Conservation (phyloP, 35 echinoderm and acorn worm species). For the Strongylocentrotus purpuratus region DNA sequence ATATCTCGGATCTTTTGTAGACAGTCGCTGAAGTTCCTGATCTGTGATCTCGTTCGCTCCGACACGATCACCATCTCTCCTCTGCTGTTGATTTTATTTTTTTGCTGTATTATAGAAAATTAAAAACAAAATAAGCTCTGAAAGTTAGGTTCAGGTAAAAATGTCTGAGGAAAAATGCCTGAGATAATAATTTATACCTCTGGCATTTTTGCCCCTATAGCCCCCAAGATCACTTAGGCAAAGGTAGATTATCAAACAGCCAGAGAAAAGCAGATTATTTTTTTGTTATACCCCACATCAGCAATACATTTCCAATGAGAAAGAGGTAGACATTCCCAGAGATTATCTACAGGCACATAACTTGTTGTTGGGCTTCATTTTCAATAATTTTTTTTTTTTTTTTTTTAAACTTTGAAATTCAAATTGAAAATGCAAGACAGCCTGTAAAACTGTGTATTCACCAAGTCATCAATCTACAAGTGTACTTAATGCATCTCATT, state of each 20-base stretch:
- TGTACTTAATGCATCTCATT: too few species aligned
- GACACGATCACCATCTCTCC: slow-evolving; percentile 81
- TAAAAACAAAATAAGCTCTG: background rate
- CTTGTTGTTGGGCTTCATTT: too few species aligned
- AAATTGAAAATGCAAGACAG: background rate
- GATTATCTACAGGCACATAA: too few species aligned
- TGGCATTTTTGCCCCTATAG: too few species aligned
- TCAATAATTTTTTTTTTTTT: too few species aligned
- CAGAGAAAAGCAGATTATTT: too few species aligned
- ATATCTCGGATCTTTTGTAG: slow-evolving; percentile 83
- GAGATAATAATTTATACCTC: background rate
- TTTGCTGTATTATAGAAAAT: slow-evolving; percentile 57
- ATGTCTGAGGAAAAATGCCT: background rate
- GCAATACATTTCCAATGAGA: too few species aligned
- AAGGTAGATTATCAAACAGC: too few species aligned
- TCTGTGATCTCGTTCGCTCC: slow-evolving; percentile 84
- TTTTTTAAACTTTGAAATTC: background rate
- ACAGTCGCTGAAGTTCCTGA: slow-evolving; percentile 88
- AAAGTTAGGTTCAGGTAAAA: background rate
- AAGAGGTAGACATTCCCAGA: too few species aligned
- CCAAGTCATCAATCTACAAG: background rate
- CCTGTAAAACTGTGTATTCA: background rate
- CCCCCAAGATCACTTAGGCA: too few species aligned
- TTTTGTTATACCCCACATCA: too few species aligned
- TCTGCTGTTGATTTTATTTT: slow-evolving; percentile 77